phyloP scores from a whole-genome alignment of 2,113 vertebrate genomes.

The Xiphophorus maculatus region DNA sequence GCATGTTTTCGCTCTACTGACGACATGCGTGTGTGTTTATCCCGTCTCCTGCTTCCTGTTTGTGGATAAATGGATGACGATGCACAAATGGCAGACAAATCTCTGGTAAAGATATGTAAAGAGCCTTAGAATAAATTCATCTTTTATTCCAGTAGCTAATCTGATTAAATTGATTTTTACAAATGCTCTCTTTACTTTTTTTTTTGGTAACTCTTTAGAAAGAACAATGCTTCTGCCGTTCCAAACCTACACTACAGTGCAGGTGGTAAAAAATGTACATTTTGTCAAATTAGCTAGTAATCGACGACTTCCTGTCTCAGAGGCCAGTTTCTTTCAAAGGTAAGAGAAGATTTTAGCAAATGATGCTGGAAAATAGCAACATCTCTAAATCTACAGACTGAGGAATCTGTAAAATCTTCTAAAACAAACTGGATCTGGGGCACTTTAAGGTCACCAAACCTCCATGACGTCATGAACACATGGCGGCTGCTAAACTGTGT shows the following conservation, averaged over 20 bases:
- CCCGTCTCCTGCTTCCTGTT: slow-evolving; percentile 43
- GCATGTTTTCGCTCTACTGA: background rate
- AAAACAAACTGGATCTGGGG: too few relatives aligned
- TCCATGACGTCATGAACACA: too few relatives aligned
- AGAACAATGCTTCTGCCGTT: background rate
- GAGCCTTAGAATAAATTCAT: background rate
- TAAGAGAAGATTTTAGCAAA: background rate
- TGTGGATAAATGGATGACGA: slow-evolving; percentile 11
- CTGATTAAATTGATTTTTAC: background rate
- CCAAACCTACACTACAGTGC: background rate
- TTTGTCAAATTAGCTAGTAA: too few relatives aligned
- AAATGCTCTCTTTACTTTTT: background rate
- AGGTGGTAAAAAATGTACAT: too few relatives aligned
- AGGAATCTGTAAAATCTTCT: too few relatives aligned
- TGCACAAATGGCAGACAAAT: background rate
- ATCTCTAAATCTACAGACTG: too few relatives aligned
- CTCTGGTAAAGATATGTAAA: background rate
- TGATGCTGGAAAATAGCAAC: background rate
- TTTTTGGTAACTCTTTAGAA: background rate
- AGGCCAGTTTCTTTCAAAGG: background rate
- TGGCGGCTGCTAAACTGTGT: too few relatives aligned
- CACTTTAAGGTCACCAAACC: too few relatives aligned
- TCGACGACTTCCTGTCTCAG: too few relatives aligned
- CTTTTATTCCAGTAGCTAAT: background rate
- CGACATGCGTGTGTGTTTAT: slow-evolving; percentile 17